These are phyloP conservation scores for Fratercula arctica DNA, from an alignment of 2,797 vertebrate genomes.

Conservation along the genomic window DNA sequence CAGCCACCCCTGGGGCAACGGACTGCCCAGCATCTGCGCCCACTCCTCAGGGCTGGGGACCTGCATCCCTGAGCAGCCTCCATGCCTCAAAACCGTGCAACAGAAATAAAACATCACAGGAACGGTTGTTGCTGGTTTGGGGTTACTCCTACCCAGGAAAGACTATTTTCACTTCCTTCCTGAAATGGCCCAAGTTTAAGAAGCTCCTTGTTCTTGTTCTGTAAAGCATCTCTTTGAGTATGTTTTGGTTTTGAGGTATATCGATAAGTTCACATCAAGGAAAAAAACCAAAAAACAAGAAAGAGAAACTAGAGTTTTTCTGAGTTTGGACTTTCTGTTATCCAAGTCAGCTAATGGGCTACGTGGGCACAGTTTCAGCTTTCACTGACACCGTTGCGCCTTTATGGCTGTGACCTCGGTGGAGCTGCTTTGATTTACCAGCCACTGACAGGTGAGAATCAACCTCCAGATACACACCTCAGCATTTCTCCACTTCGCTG, in stretches of 20 bases:
- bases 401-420: neutral
- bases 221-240: neutral
- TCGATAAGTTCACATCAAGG: neutral
- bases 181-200: neutral
- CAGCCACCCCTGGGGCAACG: constrained; percentile 61
- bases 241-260: neutral
- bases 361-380: neutral
- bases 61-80: constrained; percentile 32
- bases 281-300: neutral
- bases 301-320: neutral
- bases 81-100: neutral
- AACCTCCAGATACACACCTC: neutral
- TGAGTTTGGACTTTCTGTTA: neutral
- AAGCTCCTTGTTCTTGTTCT: neutral
- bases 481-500: neutral
- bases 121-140: neutral
- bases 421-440: neutral
- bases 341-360: neutral
- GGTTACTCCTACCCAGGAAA: neutral
- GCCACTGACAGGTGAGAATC: neutral
- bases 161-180: neutral
- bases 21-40: constrained; percentile 47
- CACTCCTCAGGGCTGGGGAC: constrained; percentile 29
- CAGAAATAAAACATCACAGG: neutral
- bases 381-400: neutral